Percentiles rank a stretch among this genome's conserved stretches.
Evolutionary conservation across 2,888 invertebrate species (phyloP).

Genomic region (Rotaria macrura): DNA sequence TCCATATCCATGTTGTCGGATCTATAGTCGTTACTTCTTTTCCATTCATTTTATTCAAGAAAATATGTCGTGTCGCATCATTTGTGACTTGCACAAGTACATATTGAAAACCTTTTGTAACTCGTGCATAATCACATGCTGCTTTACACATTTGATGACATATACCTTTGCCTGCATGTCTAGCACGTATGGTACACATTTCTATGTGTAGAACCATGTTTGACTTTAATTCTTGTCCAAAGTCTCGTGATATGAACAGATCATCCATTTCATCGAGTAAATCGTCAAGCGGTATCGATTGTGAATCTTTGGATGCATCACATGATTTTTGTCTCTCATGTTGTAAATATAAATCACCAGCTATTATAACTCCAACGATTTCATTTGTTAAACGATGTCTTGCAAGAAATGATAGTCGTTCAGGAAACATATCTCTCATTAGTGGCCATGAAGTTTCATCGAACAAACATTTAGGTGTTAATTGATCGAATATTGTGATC

Average conservation of each 20-base stretch:
- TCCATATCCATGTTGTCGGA: background rate
- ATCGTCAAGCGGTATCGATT: background rate
- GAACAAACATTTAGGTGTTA: background rate
- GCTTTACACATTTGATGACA: background rate
- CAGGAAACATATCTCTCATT: background rate
- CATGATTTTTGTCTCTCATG: background rate
- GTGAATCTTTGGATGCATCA: background rate
- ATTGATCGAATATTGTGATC: background rate
- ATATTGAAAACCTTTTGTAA: background rate
- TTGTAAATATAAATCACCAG: background rate
- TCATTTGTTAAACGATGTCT: background rate
- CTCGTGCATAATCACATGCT: background rate
- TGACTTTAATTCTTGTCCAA: background rate
- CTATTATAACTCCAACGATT: background rate
- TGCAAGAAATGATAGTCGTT: background rate
- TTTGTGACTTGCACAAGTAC: background rate
- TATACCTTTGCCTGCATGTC: background rate
- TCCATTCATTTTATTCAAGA: background rate
- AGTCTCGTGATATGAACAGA: background rate
- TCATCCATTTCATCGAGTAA: background rate
- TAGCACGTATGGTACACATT: background rate
- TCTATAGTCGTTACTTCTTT: background rate
- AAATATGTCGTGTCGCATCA: background rate
- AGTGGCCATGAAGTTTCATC: background rate
- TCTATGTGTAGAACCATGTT: background rate